A percentile compares a stretch with the other conserved stretches of the same genome.
Conservation (phyloP, 2,888 invertebrate genomes). For the Eupithecia inturbata region DNA sequence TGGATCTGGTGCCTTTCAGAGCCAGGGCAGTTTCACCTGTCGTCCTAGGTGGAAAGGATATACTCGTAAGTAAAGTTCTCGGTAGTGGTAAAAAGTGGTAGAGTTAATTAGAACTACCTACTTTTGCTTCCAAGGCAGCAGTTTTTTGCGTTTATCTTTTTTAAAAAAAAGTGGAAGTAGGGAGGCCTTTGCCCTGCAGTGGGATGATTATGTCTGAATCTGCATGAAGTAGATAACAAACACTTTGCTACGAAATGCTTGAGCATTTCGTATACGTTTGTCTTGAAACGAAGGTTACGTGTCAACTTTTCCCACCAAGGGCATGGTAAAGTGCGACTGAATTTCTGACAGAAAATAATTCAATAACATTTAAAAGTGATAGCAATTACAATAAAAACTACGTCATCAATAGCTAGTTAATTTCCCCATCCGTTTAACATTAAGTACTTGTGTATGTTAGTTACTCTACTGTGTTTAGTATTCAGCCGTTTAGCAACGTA, state of each 20-base stretch:
- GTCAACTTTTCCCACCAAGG: background rate
- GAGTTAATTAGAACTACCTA: background rate
- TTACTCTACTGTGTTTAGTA: too few relatives aligned
- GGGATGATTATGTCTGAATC: too few relatives aligned
- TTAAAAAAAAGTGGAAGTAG: background rate
- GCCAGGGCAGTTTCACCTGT: slow-evolving; percentile 74
- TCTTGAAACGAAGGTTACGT: too few relatives aligned
- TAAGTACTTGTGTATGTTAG: too few relatives aligned
- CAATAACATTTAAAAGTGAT: background rate
- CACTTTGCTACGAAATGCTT: background rate
- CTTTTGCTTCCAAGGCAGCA: too few relatives aligned
- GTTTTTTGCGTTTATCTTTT: background rate
- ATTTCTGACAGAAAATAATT: background rate
- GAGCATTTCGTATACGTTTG: too few relatives aligned
- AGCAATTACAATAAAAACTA: background rate
- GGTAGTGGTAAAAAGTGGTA: background rate
- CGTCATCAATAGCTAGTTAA: background rate
- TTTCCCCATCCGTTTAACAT: background rate
- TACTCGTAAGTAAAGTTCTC: background rate
- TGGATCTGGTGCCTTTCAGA: slow-evolving; percentile 70
- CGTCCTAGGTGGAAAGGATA: slow-evolving; percentile 48
- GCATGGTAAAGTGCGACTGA: background rate
- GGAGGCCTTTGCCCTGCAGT: too few relatives aligned
- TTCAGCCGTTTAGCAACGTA: too few relatives aligned
- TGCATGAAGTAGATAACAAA: too few relatives aligned